phyloP scores from a whole-genome alignment of 2,797 vertebrate species.

The Setipinna tenuifilis region DNA sequence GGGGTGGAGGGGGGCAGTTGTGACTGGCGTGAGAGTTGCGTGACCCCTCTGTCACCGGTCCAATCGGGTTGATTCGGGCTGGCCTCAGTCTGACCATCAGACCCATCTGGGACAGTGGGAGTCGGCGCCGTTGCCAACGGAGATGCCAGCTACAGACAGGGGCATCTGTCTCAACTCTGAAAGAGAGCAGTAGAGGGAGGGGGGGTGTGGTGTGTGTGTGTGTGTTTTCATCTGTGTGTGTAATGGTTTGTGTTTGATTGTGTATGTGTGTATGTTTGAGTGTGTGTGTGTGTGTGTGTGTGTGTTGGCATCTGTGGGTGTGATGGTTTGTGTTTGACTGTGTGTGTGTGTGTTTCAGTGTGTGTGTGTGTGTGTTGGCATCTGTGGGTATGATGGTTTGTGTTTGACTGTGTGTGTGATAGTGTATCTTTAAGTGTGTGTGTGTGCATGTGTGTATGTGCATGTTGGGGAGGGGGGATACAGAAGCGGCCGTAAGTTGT shows the following conservation, averaged over 20 bases:
- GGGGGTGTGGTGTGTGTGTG: not conserved
- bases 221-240: too few relatives aligned
- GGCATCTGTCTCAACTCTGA: not conserved
- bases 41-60: slow-evolving; percentile 13
- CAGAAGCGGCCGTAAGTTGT: not conserved
- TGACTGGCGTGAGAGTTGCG: not conserved
- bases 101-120: not conserved
- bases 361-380: too few relatives aligned
- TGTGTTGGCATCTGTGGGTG: too few relatives aligned
- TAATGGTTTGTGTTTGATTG: too few relatives aligned
- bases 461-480: not conserved
- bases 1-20: not conserved
- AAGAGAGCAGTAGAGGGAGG: not conserved
- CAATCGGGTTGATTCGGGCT: not conserved
- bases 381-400: too few relatives aligned
- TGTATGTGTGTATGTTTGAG: too few relatives aligned
- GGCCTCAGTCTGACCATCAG: not conserved
- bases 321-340: too few relatives aligned
- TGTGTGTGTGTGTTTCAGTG: too few relatives aligned
- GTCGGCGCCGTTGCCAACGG: not conserved
- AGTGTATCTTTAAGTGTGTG: too few relatives aligned
- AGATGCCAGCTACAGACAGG: slow-evolving; percentile 10
- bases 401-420: too few relatives aligned
- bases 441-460: too few relatives aligned
- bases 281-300: too few relatives aligned